Base-by-base conservation (phyloP, 2,888 invertebrate species). In the Thymelicus acteon region DNA sequence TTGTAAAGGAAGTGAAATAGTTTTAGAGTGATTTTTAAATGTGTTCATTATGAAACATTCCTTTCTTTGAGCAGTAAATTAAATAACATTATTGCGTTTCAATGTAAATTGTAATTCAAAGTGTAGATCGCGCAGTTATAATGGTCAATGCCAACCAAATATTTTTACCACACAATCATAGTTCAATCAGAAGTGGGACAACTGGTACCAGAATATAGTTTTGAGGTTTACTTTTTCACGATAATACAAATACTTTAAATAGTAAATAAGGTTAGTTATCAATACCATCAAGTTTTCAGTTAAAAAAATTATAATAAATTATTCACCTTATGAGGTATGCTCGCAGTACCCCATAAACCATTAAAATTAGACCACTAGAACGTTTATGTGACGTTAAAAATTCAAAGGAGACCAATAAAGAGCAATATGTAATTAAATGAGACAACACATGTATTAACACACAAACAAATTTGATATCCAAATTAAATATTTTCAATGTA, bases 401-500 rank as follows among this genome's bases (percentile, higher is more conserved):
- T 12, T 44, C 10, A 44, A 4, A 44, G 4, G 2, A 44, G 4
- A 44, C 2, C 12, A 10, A 44, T 10, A 44, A 44, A 3, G 8
- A 44, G 44, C 44, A 19, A 19, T 19, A 2, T 52, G 19, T 19
- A 8, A 52, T 7, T 7, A 8, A 52, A 52, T 52, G 7, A 19
- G n/a, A n/a, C n/a, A n/a, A n/a, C n/a, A n/a, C n/a, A n/a, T n/a
- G n/a, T n/a, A 8, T 2, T 12, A 19, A 7, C 10, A 52, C 12
- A 12, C 3, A 10, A 44, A 2, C 44, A 12, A 19, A 52, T 19
- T 6, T 12, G 2, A 12, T 15, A 19, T 52, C 5, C 3, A 3
- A 52, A 15, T 52, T 19, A 52, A 52, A 52, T 52, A 52, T 52
- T 52, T 52, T 52, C 49, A 52, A 52, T 52, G 49, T 52, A 19